phyloP scores from a whole-genome alignment of 2,888 invertebrate species.

The Philonicus albiceps region DNA sequence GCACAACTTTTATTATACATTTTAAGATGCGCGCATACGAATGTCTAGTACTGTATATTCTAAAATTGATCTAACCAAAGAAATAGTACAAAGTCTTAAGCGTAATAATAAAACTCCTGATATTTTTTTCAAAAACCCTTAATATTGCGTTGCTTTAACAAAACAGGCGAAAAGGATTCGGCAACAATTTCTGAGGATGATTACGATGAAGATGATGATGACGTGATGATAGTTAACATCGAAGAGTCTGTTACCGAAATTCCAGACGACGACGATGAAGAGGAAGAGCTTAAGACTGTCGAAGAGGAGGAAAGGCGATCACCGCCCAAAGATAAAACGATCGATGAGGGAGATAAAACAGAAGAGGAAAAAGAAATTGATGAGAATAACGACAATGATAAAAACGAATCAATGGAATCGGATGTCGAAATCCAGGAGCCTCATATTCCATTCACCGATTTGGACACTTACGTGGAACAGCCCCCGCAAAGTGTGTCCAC shows the following conservation, averaged over 20 bases:
- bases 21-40: too few species aligned
- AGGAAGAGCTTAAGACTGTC: constrained; percentile 54
- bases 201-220: constrained; percentile 75
- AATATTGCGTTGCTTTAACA: not conserved
- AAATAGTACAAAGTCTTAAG: too few species aligned
- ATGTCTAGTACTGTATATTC: too few species aligned
- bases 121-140: too few species aligned
- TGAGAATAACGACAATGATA: not conserved
- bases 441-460: constrained; percentile 62
- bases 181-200: constrained; percentile 63
- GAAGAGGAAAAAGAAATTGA: constrained; percentile 49
- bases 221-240: constrained; percentile 73
- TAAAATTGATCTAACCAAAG: too few species aligned
- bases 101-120: too few species aligned
- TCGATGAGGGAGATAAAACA: constrained; percentile 36
- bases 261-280: constrained; percentile 69
- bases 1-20: too few species aligned
- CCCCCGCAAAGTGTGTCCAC: constrained; percentile 50
- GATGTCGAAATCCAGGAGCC: constrained; percentile 64
- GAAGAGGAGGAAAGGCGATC: not conserved
- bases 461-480: constrained; percentile 61
- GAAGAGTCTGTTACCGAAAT: constrained; percentile 72
- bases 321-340: not conserved
- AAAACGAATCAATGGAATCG: constrained; percentile 55
- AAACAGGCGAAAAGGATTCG: not conserved